Percentiles rank a stretch among this genome's conserved stretches.
phyloP scores from a whole-genome alignment of 2,113 vertebrate genomes.

The Tetrax tetrax region DNA sequence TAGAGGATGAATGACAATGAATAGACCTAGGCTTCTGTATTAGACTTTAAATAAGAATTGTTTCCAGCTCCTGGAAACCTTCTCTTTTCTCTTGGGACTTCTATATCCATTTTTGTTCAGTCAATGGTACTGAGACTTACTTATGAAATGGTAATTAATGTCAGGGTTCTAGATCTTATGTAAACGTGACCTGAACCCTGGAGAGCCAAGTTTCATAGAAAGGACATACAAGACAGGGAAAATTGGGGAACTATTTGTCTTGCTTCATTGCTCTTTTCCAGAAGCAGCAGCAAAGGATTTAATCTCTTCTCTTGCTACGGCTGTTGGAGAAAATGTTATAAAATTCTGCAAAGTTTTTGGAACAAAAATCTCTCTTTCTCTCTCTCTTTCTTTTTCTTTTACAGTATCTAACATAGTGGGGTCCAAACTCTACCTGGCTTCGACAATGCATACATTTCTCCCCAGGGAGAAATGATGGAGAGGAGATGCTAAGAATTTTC shows the following conservation, averaged over 20 bases:
- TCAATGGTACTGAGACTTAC: neutral
- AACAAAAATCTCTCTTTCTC: neutral
- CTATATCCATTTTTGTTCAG: neutral
- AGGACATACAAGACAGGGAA: neutral
- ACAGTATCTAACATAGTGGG: neutral
- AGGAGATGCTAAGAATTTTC: neutral
- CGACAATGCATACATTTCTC: neutral
- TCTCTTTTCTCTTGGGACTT: neutral
- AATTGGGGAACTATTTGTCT: neutral
- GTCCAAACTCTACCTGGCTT: neutral
- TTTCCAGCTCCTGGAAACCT: neutral
- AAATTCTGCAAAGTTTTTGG: neutral
- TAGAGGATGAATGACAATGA: neutral
- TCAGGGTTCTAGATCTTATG: neutral
- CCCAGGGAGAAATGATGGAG: too few relatives aligned
- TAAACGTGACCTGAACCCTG: neutral
- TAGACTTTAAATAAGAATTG: slow-evolving; percentile 2
- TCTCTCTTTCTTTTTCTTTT: neutral
- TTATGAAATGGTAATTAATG: neutral
- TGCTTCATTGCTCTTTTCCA: neutral
- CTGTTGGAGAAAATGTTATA: neutral
- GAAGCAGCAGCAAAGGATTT: neutral
- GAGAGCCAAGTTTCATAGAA: neutral
- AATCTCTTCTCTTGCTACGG: neutral
- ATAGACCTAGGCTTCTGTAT: neutral